phyloP scores from a whole-genome alignment of 2,888 invertebrate species.

The Rhingia rostrata region DNA sequence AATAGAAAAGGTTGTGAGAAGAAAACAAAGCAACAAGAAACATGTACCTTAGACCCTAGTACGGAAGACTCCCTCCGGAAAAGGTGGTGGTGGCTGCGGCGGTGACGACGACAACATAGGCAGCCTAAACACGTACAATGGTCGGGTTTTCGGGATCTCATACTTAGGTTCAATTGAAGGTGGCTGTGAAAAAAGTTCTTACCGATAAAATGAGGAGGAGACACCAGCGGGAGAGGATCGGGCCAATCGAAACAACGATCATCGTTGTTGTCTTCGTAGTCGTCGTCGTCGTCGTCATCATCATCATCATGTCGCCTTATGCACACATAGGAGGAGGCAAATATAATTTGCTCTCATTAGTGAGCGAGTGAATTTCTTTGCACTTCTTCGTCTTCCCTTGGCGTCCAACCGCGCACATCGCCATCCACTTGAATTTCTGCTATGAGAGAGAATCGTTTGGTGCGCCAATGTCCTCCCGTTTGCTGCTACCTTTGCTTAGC shows the following conservation, averaged over 20 bases:
- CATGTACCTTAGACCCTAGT: slow-evolving; percentile 39
- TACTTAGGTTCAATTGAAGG: slow-evolving; percentile 61
- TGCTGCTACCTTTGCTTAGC: slow-evolving; percentile 21
- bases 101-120: slow-evolving; percentile 16
- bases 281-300: slow-evolving; percentile 52
- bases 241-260: slow-evolving; percentile 65
- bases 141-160: slow-evolving; percentile 60
- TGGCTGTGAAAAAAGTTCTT: slow-evolving; percentile 35
- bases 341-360: slow-evolving; percentile 76
- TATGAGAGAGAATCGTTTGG: slow-evolving; percentile 17
- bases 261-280: slow-evolving; percentile 39
- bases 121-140: slow-evolving; percentile 53
- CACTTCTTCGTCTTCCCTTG: slow-evolving; percentile 73
- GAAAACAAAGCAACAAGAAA: slow-evolving; percentile 51
- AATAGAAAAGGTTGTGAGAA: slow-evolving; percentile 37
- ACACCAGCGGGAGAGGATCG: slow-evolving; percentile 23
- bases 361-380: slow-evolving; percentile 76
- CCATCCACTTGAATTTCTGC: slow-evolving; percentile 27
- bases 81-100: slow-evolving; percentile 11
- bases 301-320: slow-evolving; percentile 75
- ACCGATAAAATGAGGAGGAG: slow-evolving; percentile 1
- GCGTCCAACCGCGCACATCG: slow-evolving; percentile 52
- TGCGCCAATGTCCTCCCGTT: slow-evolving; percentile 21
- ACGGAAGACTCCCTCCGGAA: slow-evolving; percentile 26
- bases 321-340: slow-evolving; percentile 73